Evolutionary conservation across 64 coral and sea anemone genomes (phyloP).

Genomic region (Stylophora pistillata): DNA sequence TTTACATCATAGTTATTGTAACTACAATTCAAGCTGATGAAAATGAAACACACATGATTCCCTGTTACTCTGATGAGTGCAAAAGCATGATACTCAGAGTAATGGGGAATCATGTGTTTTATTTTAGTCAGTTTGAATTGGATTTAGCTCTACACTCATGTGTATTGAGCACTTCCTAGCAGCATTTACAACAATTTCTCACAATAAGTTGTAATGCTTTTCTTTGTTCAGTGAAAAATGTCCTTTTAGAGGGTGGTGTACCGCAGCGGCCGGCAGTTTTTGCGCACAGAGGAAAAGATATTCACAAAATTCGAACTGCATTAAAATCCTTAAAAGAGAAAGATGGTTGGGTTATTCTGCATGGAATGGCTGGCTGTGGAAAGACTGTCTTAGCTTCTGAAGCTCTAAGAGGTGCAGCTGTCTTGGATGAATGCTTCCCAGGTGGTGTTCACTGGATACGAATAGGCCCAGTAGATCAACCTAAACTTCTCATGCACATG

Average conservation of each 20-base stretch:
- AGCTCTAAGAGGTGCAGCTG: conserved; percentile 47
- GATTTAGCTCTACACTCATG: no score
- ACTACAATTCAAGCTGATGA: no score
- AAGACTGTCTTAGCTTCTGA: conserved; percentile 93
- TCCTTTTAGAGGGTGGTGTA: conserved; percentile 86
- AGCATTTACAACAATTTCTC: no score
- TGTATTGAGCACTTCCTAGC: no score
- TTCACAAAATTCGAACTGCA: conserved; percentile 77
- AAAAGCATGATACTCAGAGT: no score
- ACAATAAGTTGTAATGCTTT: background rate
- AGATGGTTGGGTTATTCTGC: conserved; percentile 94
- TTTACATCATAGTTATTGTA: background rate
- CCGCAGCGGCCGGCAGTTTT: conserved; percentile 81
- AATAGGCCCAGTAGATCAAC: conserved; percentile 87
- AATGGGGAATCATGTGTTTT: no score
- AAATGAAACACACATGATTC: no score
- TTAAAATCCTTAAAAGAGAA: conserved; percentile 69
- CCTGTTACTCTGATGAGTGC: no score
- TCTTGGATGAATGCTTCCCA: conserved; percentile 80
- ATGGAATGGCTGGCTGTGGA: conserved; percentile 97
- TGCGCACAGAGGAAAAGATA: conserved; percentile 70
- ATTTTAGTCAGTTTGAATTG: no score
- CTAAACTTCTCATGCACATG: conserved; percentile 97
- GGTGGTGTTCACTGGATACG: conserved; percentile 88
- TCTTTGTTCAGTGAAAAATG: conserved; percentile 73